These are phyloP conservation scores for Bubo scandiacus DNA, from an alignment of 2,113 vertebrate species.

Conservation along the genomic window DNA sequence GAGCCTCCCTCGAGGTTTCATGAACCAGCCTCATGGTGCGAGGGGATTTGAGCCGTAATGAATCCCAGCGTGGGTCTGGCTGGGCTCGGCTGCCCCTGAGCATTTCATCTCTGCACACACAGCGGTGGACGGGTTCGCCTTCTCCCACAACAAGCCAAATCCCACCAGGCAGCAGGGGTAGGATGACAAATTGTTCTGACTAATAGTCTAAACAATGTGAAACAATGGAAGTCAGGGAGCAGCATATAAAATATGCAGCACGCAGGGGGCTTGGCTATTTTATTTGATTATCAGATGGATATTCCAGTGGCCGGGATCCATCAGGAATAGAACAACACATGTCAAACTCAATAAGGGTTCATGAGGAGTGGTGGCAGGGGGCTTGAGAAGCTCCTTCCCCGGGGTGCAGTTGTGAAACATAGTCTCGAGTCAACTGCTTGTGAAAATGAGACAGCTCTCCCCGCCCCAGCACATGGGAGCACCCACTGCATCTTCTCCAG, in stretches of 20 bases:
- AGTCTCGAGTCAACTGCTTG: not conserved
- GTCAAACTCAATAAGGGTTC: conserved; percentile 32
- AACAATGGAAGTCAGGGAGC: conserved; percentile 54
- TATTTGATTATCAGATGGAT: conserved; percentile 56
- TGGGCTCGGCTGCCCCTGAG: not conserved
- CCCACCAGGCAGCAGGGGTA: conserved; percentile 38
- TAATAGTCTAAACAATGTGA: conserved; percentile 55
- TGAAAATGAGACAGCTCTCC: not conserved
- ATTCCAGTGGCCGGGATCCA: conserved; percentile 44
- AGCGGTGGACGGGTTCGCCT: fast-evolving
- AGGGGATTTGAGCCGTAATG: not conserved
- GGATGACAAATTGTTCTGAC: conserved; percentile 60
- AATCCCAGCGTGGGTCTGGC: not conserved
- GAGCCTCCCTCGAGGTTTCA: not conserved
- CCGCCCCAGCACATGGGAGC: not conserved
- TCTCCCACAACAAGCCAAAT: not conserved
- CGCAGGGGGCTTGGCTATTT: not conserved
- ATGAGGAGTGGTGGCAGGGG: fast-evolving
- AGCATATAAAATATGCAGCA: conserved; percentile 16
- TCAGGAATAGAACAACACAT: conserved; percentile 33
- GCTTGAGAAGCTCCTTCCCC: not conserved
- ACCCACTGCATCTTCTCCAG: not conserved
- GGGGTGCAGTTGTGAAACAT: not conserved
- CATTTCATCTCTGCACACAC: fast-evolving
- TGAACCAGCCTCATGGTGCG: fast-evolving